These are phyloP conservation scores for Girardinichthys multiradiatus DNA, from an alignment of 2,113 vertebrate genomes.

Conservation along the genomic window DNA sequence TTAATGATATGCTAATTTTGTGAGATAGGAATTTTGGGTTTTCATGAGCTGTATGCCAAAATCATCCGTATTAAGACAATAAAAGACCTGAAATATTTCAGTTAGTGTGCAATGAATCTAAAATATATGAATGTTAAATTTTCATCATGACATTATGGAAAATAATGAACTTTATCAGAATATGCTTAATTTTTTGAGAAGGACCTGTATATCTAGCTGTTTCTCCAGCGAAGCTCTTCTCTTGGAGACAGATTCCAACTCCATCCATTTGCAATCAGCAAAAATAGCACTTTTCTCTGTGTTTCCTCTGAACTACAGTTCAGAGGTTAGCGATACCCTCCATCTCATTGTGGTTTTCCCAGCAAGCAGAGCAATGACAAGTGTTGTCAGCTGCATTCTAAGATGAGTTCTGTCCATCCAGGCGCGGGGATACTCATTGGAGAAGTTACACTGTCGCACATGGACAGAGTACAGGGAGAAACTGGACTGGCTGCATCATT, in stretches of 20 bases:
- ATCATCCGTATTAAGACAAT: too few species aligned
- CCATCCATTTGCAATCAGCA: not conserved
- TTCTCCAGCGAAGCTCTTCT: too few species aligned
- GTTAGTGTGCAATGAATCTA: too few species aligned
- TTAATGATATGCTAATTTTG: too few species aligned
- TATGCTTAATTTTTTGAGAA: too few species aligned
- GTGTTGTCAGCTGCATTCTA: not conserved
- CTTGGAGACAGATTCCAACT: not conserved
- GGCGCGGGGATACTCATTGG: not conserved
- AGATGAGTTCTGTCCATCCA: not conserved
- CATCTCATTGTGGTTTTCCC: not conserved
- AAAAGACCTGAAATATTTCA: too few species aligned
- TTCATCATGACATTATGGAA: too few species aligned
- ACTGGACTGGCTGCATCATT: not conserved
- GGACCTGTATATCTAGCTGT: not conserved
- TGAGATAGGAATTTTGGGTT: too few species aligned
- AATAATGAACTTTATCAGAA: too few species aligned
- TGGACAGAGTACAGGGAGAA: not conserved
- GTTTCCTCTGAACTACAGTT: not conserved
- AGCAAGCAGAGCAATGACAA: not conserved
- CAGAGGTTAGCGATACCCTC: not conserved
- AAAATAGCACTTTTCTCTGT: not conserved
- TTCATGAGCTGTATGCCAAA: too few species aligned
- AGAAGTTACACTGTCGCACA: not conserved
- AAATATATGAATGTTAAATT: too few species aligned